Percentiles rank a stretch among this genome's conserved stretches.
These are phyloP conservation scores for Quadroppia sp. DNA, from an alignment of 2,888 invertebrate genomes.

Conservation along the genomic window DNA sequence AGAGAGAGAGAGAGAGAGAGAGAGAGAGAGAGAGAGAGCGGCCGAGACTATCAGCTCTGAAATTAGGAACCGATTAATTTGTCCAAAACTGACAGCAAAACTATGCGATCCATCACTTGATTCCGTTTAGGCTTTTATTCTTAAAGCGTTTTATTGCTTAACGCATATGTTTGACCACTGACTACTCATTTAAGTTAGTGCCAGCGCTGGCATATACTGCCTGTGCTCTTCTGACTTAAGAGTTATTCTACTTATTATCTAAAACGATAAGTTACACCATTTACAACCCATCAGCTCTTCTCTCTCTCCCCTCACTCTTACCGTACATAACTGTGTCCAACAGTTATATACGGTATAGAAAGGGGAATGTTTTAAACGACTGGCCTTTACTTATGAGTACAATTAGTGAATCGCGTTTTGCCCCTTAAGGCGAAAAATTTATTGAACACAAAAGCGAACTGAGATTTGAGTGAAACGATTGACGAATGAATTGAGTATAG, in stretches of 20 bases:
- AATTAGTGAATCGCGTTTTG: constrained; percentile 13
- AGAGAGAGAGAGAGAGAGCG: background rate
- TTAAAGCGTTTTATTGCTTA: constrained; percentile 16
- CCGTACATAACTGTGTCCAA: no score
- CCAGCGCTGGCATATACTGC: background rate
- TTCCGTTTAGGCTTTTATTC: constrained; percentile 8
- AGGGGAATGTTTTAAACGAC: background rate
- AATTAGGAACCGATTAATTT: constrained; percentile 33
- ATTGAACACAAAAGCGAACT: background rate
- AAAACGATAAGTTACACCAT: background rate
- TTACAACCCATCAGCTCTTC: background rate
- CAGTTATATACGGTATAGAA: no score
- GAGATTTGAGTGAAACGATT: no score
- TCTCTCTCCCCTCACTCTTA: no score
- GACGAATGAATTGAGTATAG: background rate
- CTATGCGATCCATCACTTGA: constrained; percentile 33
- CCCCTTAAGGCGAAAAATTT: background rate
- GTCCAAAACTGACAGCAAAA: constrained; percentile 25
- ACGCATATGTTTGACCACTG: no score
- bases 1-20: no score
- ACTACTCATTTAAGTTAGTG: background rate
- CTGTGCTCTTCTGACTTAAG: background rate
- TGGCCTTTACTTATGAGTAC: constrained; percentile 25
- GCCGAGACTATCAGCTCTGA: background rate
- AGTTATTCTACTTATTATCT: background rate